Evolutionary conservation across 92 coral and sea anemone species (phyloP).

Genomic region (Umimayanthus kanabou): DNA sequence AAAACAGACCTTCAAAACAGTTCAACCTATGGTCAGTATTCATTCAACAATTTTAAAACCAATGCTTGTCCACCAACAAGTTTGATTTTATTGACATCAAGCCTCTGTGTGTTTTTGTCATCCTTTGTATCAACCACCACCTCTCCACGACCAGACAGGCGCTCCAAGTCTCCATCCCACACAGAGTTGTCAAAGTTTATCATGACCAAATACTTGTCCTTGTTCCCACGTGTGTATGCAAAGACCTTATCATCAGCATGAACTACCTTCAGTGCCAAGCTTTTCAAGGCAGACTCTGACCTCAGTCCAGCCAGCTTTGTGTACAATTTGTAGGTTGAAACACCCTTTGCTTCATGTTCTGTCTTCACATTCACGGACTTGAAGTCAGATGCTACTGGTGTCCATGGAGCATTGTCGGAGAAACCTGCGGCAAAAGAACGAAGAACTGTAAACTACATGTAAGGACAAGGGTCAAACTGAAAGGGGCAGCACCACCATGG

Average conservation of each 20-base stretch:
- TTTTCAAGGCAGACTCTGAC: slow-evolving; percentile 49
- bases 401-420: slow-evolving; percentile 14
- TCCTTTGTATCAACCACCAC: slow-evolving; percentile 59
- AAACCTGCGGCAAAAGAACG: slow-evolving; percentile 43
- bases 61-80: slow-evolving; percentile 67
- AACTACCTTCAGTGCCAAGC: slow-evolving; percentile 39
- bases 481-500: neutral
- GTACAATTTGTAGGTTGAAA: slow-evolving; percentile 62
- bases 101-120: neutral
- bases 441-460: neutral
- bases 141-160: slow-evolving; percentile 63
- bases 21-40: neutral
- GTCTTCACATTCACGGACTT: slow-evolving; percentile 45
- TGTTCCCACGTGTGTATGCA: slow-evolving; percentile 58
- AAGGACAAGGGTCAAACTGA: neutral
- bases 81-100: slow-evolving; percentile 63
- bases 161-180: slow-evolving; percentile 61
- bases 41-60: slow-evolving; percentile 31
- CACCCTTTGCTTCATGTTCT: slow-evolving; percentile 31
- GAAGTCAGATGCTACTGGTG: slow-evolving; percentile 28
- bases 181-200: slow-evolving; percentile 58
- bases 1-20: neutral
- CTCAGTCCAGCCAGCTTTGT: slow-evolving; percentile 59
- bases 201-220: slow-evolving; percentile 50
- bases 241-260: slow-evolving; percentile 57